Evolutionary conservation across 2,888 invertebrate species (phyloP), one percentile per base, ranked within the genome.

Genomic region (Julus scanicus): DNA sequence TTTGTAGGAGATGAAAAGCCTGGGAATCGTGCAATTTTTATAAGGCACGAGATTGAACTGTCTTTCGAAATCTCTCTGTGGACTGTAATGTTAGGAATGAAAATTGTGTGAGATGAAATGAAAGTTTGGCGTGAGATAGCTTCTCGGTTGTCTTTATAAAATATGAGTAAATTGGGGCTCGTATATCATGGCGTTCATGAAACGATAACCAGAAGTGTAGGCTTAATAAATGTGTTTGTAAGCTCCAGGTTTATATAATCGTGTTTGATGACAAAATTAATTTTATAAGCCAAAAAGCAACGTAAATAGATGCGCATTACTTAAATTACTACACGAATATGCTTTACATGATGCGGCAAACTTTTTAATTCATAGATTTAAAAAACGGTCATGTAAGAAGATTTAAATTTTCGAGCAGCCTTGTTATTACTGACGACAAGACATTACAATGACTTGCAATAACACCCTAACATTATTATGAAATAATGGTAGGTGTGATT

Each of bases 61-160:
- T 63, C 63, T 6, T 4, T 15, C 63, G 63, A 63, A 63, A n/a
- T 17, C 63, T 63, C 63, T 63, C 63, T 63, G 63, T 1, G 63
- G 63, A 17, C 63, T 63, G 63, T 17, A 15, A 20, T n/a, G 63
- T 63, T 63, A 8, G 20, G 17, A 8, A 63, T 63, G 63, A 63
- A 63, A 63, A 63, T 63, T 63, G 13, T 17, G 63, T 63, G 63
- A 63, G 63, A 63, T 63, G 63, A n/a, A n/a, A 17, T 63, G 63
- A n/a, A 63, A 63, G 63, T n/a, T 1, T 17, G 17, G 63, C 63
- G 63, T 63, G 63, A 63, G n/a, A 63, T 63, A n/a, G 63, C 63
- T 17, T 17, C 20, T 63, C n/a, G 63, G 2, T 3, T 15, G 20
- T 2, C 63, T 1, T 17, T 17, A 17, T 17, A 63, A 63, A 63